Conservation (phyloP, 1,140 invertebrate genomes). For the Orussus abietinus region DNA sequence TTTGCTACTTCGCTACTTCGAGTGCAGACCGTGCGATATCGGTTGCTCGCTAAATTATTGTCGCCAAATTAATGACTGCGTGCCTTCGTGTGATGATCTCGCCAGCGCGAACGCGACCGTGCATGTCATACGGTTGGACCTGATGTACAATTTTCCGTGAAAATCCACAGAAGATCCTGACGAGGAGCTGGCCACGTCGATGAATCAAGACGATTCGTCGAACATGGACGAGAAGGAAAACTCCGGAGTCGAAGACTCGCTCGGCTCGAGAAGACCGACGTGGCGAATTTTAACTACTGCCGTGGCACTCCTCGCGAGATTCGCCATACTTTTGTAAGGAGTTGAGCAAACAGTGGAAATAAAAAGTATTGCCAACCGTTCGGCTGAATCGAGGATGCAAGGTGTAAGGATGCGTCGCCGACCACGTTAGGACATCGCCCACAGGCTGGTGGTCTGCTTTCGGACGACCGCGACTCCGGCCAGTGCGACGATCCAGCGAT, state of each 20-base stretch:
- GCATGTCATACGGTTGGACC: too few species aligned
- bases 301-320: slow-evolving; percentile 24
- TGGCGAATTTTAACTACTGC: slow-evolving; percentile 28
- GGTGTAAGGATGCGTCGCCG: too few species aligned
- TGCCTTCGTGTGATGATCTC: slow-evolving; percentile 32
- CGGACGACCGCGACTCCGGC: too few species aligned
- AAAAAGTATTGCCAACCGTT: background rate
- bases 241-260: too few species aligned
- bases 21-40: too few species aligned
- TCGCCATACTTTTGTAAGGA: slow-evolving; percentile 27
- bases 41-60: too few species aligned
- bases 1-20: too few species aligned
- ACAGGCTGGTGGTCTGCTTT: too few species aligned
- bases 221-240: too few species aligned
- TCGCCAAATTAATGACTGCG: too few species aligned
- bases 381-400: background rate
- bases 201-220: slow-evolving; percentile 29
- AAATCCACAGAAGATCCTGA: slow-evolving; percentile 40
- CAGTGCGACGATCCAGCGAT: too few species aligned
- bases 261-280: slow-evolving; percentile 9
- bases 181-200: slow-evolving; percentile 41
- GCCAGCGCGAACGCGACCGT: slow-evolving; percentile 10
- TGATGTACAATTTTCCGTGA: slow-evolving; percentile 9
- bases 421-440: too few species aligned
- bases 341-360: slow-evolving; percentile 2